Evolutionary conservation across 2,113 vertebrate species (phyloP).

Genomic region (Bos indicus): DNA sequence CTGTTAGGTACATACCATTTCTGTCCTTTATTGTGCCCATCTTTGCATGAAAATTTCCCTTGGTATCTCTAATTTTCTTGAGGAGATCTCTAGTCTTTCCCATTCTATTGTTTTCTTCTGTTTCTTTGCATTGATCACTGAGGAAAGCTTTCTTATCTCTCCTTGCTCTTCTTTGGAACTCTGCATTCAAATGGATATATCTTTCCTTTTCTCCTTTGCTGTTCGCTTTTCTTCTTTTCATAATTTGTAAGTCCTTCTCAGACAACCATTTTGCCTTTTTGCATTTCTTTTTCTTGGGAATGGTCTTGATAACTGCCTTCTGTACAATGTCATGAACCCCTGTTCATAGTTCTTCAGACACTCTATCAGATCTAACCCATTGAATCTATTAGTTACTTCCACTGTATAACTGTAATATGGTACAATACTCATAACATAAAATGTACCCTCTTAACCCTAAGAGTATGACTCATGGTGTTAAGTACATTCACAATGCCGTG

Average conservation of each 20-base stretch:
- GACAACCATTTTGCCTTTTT: neutral
- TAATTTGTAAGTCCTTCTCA: neutral
- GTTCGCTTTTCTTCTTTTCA: neutral
- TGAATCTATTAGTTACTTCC: neutral
- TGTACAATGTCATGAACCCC: neutral
- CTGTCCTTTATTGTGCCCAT: neutral
- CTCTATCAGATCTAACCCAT: neutral
- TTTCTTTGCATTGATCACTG: neutral
- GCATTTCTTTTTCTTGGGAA: neutral
- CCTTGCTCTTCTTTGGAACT: neutral
- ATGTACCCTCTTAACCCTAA: neutral
- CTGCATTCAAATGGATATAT: neutral
- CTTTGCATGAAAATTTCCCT: neutral
- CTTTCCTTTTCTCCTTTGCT: neutral
- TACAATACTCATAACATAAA: neutral
- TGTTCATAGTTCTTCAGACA: neutral
- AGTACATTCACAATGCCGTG: neutral
- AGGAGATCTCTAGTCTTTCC: neutral
- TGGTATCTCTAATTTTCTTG: neutral
- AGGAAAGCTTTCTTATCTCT: neutral
- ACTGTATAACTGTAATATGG: neutral
- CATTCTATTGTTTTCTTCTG: neutral
- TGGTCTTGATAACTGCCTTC: neutral
- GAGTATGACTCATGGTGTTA: rapidly evolving
- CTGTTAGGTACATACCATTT: neutral